Conservation (phyloP, 2,888 invertebrate genomes). For the Lutraria lutraria region DNA sequence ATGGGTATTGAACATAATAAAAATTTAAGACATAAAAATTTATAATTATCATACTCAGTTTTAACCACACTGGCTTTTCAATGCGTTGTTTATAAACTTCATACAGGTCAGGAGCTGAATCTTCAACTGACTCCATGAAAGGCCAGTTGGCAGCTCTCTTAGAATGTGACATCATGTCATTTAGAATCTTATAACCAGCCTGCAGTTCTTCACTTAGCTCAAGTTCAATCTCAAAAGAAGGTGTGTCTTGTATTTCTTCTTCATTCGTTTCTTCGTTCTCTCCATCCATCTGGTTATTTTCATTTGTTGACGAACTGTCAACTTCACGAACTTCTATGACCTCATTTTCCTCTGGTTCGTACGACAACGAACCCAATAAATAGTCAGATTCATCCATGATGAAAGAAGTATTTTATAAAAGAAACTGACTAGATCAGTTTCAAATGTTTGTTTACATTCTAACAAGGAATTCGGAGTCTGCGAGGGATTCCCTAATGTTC, state of each 20-base stretch:
- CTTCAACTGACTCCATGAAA: constrained; percentile 87
- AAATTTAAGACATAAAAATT: background rate
- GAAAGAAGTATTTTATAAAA: background rate
- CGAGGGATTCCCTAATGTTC: constrained; percentile 60
- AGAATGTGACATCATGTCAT: constrained; percentile 86
- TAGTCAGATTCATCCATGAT: constrained; percentile 36
- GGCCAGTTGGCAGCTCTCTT: constrained; percentile 86
- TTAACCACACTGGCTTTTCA: constrained; percentile 87
- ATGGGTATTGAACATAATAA: background rate
- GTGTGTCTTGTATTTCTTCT: constrained; percentile 47
- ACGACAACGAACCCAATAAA: background rate
- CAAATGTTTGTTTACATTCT: constrained; percentile 54
- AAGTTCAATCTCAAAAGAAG: constrained; percentile 36
- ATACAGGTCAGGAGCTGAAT: constrained; percentile 82
- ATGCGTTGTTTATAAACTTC: constrained; percentile 87
- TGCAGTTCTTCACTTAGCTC: constrained; percentile 81
- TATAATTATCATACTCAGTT: constrained; percentile 86
- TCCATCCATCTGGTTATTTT: constrained; percentile 59
- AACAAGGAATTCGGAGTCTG: constrained; percentile 43
- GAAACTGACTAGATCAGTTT: background rate
- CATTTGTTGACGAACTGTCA: constrained; percentile 70
- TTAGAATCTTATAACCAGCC: constrained; percentile 86
- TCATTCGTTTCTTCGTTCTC: constrained; percentile 61
- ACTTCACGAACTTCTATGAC: constrained; percentile 62
- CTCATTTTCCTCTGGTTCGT: constrained; percentile 38